Base-by-base conservation (phyloP, 2,113 vertebrate genomes). In the Tragelaphus buxtoni region DNA sequence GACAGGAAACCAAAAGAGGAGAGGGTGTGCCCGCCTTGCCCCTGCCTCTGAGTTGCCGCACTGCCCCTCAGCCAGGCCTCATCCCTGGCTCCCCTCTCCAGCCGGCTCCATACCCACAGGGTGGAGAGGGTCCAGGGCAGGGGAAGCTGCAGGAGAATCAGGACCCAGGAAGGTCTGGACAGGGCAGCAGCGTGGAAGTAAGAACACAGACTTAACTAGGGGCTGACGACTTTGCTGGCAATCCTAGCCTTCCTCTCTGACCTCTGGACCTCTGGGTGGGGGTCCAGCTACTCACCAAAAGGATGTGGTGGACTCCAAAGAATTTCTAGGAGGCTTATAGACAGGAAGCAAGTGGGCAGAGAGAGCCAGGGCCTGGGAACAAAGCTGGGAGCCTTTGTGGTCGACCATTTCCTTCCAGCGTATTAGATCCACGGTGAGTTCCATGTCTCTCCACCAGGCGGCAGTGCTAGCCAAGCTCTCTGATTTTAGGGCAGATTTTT, bases 381-480 rank as follows among this genome's bases (percentile, higher is more conserved):
- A 0, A 10, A 22, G 7, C 51, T 26, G 17, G 39, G 18, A 51
- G 39, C 20, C 56, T n/a, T 14, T 9, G 60, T 28, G 93, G 47
- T 56, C 5, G 12, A 42, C 28, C 9, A 5, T 53, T 30, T 88
- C 53, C 30, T 60, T 92, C 72, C 72, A 24, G 91, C 5, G 1
- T 4, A 16, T 5, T 12, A 30, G 53, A 45, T 26, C 4, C 26
- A 9, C 9, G 2, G 86, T 51, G 93, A 69, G 51, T 96, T 56
- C 65, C 17, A 0, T 24, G 69, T 42, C 0, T 74, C 0, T 45
- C 98, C 98, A 96, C 72, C 83, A 95, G 95, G 94, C 0, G 96
- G 94, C 94, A 91, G 81, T 90, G 86, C 55, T 87, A 47, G 77
- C 51, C 42, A 79, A 93, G 42, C 6, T 1, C 56, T 55, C 88